Conservation (phyloP, 2,888 invertebrate genomes). For the Corbicula japonica region DNA sequence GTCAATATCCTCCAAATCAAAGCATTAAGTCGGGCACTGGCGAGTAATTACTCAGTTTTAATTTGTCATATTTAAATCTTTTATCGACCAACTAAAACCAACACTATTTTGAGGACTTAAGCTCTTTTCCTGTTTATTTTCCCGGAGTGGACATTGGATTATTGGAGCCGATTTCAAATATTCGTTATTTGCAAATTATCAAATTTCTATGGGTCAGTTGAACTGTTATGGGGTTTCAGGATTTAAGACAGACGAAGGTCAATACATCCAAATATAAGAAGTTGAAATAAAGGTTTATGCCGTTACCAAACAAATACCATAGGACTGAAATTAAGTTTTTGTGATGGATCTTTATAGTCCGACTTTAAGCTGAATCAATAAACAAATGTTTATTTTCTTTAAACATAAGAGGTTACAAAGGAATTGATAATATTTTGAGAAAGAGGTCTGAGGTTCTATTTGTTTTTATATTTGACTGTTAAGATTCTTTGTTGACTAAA, state of each 20-base stretch:
- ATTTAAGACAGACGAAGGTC: slow-evolving; percentile 14
- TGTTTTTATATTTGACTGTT: slow-evolving; percentile 69
- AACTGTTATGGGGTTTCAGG: slow-evolving; percentile 36
- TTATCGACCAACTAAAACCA: slow-evolving; percentile 31
- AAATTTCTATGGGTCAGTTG: slow-evolving; percentile 56
- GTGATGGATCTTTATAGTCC: slow-evolving; percentile 61
- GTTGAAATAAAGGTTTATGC: slow-evolving; percentile 63
- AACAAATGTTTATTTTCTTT: slow-evolving; percentile 69
- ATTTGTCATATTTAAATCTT: slow-evolving; percentile 50
- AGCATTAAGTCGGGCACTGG: slow-evolving; percentile 14
- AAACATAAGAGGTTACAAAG: slow-evolving; percentile 60
- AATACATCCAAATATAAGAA: slow-evolving; percentile 57
- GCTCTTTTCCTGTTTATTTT: slow-evolving; percentile 44
- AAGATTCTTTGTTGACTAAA: slow-evolving; percentile 59
- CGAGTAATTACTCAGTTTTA: slow-evolving; percentile 47
- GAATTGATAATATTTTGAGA: slow-evolving; percentile 57
- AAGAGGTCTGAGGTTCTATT: slow-evolving; percentile 53
- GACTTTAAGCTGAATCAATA: slow-evolving; percentile 66
- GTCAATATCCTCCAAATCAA: slow-evolving; percentile 20
- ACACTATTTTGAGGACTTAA: slow-evolving; percentile 48
- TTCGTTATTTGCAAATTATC: slow-evolving; percentile 52
- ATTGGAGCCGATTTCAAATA: slow-evolving; percentile 55
- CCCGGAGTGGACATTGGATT: slow-evolving; percentile 24
- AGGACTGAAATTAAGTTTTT: slow-evolving; percentile 57
- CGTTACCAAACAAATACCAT: slow-evolving; percentile 43